These are phyloP conservation scores for Sweltsa coloradensis DNA, from an alignment of 1,140 invertebrate species.

Conservation along the genomic window DNA sequence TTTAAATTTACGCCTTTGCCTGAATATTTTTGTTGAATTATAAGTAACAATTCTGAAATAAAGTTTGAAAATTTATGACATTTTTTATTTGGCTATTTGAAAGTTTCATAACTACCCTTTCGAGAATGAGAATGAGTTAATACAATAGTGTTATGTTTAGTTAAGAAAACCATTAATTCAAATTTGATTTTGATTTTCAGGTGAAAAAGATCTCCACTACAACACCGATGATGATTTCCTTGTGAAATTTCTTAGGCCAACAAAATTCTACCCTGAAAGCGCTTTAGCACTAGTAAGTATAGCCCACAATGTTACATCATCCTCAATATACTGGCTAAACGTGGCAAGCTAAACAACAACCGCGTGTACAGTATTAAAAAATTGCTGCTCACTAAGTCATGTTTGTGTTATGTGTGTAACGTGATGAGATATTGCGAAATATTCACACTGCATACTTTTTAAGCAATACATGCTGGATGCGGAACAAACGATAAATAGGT, in stretches of 20 bases:
- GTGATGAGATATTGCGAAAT: neutral
- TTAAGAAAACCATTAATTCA: neutral
- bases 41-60: neutral
- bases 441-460: neutral
- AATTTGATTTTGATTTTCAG: neutral
- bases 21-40: neutral
- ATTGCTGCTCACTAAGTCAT: no score
- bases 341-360: no score
- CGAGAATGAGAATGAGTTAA: neutral
- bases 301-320: neutral
- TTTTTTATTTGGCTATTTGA: neutral
- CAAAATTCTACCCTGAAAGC: constrained; percentile 68
- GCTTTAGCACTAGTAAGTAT: constrained; percentile 52
- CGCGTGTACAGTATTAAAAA: no score
- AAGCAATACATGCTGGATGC: no score
- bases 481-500: no score
- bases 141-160: no score
- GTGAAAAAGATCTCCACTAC: neutral
- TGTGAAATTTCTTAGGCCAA: constrained; percentile 58
- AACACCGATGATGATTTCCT: constrained; percentile 60
- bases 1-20: no score
- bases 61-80: neutral
- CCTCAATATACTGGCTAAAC: no score
- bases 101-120: neutral
- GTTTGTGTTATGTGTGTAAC: neutral